Evolutionary conservation across 2,113 vertebrate species (phyloP).

Genomic region (Cyprinodon variegatus): DNA sequence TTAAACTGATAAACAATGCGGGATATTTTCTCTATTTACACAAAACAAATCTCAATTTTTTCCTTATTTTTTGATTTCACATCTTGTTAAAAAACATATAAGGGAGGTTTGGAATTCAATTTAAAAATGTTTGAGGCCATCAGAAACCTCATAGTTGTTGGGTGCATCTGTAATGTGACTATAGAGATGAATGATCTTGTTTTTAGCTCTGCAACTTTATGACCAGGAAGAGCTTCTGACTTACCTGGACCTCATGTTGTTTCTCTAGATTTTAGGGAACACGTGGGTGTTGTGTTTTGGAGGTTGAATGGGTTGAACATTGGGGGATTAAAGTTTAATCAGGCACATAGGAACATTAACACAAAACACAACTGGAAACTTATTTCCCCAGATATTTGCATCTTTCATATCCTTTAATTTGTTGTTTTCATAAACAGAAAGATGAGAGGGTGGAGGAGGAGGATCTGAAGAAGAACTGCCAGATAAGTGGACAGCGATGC

Average conservation of each 20-base stretch:
- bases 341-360: slow-evolving; percentile 33
- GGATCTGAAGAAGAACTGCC: slow-evolving; percentile 12
- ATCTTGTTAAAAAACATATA: not conserved
- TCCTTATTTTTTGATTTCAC: not conserved
- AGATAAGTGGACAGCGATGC: slow-evolving; percentile 29
- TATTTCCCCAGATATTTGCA: slow-evolving; percentile 52
- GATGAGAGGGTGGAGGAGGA: slow-evolving; percentile 14
- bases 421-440: slow-evolving; percentile 50
- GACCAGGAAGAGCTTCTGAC: not conserved
- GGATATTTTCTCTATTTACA: not conserved
- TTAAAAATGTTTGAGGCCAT: not conserved
- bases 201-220: not conserved
- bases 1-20: too few relatives aligned
- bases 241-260: not conserved
- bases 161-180: not conserved
- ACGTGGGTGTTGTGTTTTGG: not conserved
- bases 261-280: not conserved
- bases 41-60: not conserved
- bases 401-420: slow-evolving; percentile 46
- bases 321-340: slow-evolving; percentile 40
- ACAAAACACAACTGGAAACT: slow-evolving; percentile 43
- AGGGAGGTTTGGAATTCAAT: not conserved
- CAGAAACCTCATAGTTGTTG: not conserved
- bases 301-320: slow-evolving; percentile 6
- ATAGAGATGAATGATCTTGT: not conserved